Conservation (phyloP, 2,113 vertebrate genomes). For the Glaucomys volans region DNA sequence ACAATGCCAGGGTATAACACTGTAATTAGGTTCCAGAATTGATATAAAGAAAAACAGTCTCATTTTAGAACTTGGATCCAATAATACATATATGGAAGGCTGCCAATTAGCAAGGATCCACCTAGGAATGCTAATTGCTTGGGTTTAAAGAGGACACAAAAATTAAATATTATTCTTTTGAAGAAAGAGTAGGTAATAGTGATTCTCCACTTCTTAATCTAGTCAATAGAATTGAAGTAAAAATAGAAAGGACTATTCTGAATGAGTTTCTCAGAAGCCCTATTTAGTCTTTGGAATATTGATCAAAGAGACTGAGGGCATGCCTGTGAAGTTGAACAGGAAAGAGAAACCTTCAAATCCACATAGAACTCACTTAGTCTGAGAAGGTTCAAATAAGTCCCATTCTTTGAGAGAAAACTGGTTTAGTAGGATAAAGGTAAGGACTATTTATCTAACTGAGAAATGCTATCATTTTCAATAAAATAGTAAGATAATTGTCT, state of each 20-base stretch:
- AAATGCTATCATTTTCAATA: background rate
- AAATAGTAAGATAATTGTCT: background rate
- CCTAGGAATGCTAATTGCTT: background rate
- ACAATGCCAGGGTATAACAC: background rate
- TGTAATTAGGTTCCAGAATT: background rate
- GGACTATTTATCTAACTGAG: background rate
- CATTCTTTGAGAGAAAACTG: background rate
- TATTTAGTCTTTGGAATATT: background rate
- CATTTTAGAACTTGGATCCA: background rate
- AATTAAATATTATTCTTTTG: background rate
- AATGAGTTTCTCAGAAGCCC: background rate
- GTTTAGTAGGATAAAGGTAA: background rate
- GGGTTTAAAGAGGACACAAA: background rate
- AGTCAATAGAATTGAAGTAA: background rate
- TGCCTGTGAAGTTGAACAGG: background rate
- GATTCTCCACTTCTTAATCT: background rate
- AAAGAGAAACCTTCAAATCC: background rate
- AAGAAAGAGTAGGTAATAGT: background rate
- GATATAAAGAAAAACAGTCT: background rate
- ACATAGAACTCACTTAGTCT: background rate
- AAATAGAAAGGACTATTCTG: background rate
- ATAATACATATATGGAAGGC: background rate
- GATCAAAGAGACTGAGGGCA: background rate
- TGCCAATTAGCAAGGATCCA: background rate
- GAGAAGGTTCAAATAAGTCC: background rate